Conservation (phyloP, 1,140 invertebrate species). For the Holotrichia oblita region DNA sequence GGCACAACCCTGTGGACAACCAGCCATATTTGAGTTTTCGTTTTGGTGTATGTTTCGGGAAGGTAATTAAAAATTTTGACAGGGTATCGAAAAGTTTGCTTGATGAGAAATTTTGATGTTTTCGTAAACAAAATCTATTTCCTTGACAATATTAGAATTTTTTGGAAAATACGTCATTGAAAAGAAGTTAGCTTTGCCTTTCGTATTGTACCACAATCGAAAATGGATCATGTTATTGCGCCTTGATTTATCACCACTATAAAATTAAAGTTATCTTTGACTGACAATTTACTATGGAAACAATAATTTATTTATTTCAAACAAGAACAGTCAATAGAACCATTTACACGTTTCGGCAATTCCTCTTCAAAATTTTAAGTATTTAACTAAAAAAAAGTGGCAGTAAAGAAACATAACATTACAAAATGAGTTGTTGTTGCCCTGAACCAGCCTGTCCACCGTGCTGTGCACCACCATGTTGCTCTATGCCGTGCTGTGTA, state of each 20-base stretch:
- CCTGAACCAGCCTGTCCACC: background rate
- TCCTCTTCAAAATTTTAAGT: constrained; percentile 27
- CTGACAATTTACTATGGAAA: constrained; percentile 6
- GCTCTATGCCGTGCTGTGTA: constrained; percentile 22
- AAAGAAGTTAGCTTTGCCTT: background rate
- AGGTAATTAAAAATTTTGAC: background rate
- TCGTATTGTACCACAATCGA: too few species aligned
- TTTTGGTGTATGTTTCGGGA: background rate
- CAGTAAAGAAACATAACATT: background rate
- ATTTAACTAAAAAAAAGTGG: background rate
- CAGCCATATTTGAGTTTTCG: background rate
- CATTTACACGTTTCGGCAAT: background rate
- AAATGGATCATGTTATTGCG: too few species aligned
- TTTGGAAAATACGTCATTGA: too few species aligned
- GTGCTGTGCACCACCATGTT: constrained; percentile 5
- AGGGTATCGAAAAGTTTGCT: background rate
- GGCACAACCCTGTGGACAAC: background rate
- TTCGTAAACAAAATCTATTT: background rate
- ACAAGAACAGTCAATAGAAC: background rate
- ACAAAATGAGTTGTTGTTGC: background rate
- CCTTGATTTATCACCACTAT: too few species aligned
- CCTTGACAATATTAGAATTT: background rate
- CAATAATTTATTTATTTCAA: constrained; percentile 4
- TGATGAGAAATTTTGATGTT: background rate
- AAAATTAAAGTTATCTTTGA: background rate